phyloP scores from a whole-genome alignment of 2,888 invertebrate species.

The Drosophila setosimentum region DNA sequence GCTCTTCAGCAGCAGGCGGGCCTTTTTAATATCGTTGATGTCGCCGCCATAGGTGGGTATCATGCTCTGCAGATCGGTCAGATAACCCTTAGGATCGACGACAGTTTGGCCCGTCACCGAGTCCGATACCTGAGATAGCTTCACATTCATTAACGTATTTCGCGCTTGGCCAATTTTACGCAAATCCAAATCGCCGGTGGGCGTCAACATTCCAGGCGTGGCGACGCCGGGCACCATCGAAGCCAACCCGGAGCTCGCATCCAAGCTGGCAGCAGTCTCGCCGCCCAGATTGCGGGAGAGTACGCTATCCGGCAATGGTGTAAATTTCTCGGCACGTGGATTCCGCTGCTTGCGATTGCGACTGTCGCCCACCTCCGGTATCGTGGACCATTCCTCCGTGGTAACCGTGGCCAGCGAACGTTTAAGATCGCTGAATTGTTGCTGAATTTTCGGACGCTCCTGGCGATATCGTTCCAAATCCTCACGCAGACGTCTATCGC shows the following conservation, averaged over 20 bases:
- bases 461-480: constrained; percentile 99
- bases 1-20: constrained; percentile 96
- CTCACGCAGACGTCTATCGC: constrained; percentile 94
- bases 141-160: constrained; percentile 99
- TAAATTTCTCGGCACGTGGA: constrained; percentile 97
- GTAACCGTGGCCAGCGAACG: constrained; percentile 92
- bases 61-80: constrained; percentile 99
- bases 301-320: constrained; percentile 98
- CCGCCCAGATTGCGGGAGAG: constrained; percentile 94
- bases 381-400: constrained; percentile 97
- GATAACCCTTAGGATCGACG: constrained; percentile 99
- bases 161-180: constrained; percentile 99
- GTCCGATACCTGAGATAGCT: constrained; percentile 98
- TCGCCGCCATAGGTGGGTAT: constrained; percentile 99
- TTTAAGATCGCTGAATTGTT: constrained; percentile 99
- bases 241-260: constrained; percentile 93
- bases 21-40: constrained; percentile 99
- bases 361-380: constrained; percentile 99
- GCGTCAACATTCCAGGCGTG: constrained; percentile 94
- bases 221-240: constrained; percentile 94
- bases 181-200: constrained; percentile 96
- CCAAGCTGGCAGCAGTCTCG: constrained; percentile 91
- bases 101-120: constrained; percentile 99
- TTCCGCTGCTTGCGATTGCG: constrained; percentile 98
- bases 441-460: constrained; percentile 98